Percentiles rank a stretch among this genome's conserved stretches.
Conservation (phyloP, 2,113 vertebrate genomes). For the Jaculus jaculus region DNA sequence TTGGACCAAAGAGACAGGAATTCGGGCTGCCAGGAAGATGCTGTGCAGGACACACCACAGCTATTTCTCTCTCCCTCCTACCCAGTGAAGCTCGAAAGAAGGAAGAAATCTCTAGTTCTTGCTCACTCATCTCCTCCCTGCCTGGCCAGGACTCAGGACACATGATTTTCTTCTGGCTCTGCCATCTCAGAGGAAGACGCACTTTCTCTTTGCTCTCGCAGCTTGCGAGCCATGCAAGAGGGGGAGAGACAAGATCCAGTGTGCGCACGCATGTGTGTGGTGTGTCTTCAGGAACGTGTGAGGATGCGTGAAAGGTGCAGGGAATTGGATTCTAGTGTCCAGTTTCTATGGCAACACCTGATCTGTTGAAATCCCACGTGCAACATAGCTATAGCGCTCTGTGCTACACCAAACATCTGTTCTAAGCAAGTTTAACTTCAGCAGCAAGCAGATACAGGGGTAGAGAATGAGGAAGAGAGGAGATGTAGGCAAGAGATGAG, state of each 20-base stretch:
- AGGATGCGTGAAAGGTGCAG: not conserved
- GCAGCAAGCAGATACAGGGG: not conserved
- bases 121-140: not conserved
- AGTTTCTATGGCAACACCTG: constrained; percentile 42
- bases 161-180: not conserved
- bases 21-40: not conserved
- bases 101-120: not conserved
- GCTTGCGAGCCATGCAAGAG: not conserved
- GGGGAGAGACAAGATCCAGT: not conserved
- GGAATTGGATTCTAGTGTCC: not conserved
- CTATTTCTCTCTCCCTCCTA: not conserved
- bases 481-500: not conserved
- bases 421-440: constrained; percentile 46
- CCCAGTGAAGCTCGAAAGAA: not conserved
- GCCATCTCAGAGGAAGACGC: not conserved
- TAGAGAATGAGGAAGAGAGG: not conserved
- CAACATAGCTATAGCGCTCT: not conserved
- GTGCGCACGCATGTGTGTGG: not conserved
- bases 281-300: not conserved
- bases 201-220: not conserved
- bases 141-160: not conserved
- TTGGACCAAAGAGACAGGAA: constrained; percentile 15
- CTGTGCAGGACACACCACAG: not conserved
- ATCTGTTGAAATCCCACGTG: not conserved
- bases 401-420: not conserved